Evolutionary conservation across 2,113 vertebrate species (phyloP), one percentile per base, ranked within the genome.

Genomic region (Dasyprocta punctata): DNA sequence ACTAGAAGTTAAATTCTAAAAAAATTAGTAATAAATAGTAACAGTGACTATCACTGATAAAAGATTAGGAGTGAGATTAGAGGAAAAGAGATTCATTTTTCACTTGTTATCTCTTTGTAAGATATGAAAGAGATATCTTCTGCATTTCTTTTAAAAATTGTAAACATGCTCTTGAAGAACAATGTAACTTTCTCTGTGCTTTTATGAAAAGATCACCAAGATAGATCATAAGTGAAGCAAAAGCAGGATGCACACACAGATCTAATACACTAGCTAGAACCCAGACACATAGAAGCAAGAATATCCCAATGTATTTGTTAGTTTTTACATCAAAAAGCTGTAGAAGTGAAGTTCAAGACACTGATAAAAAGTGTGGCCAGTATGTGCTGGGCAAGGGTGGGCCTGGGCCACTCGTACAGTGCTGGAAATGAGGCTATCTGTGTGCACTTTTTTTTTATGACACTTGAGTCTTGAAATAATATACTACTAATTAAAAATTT

Each of bases 131-230:
- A 69, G 28, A 13, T n/a, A 86, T 47, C 14, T 73, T 92, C 33
- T 33, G 1, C 41, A 92, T 3, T 89, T 41, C 52, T 89, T 83
- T 75, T 19, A 44, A 94, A 73, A 8, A 54, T 7, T 73, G 63
- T 85, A 61, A 86, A 65, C 3, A 2, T 41, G 67, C 24, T 90
- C 84, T 38, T 80, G 41, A 86, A 97, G 71, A 96, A 71, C 7
- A 17, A 75, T n/a, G 7, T 10, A 63, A 33, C 24, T 71, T 90
- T 89, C 60, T 56, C 26, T 4, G 65, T 56, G 44, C 65, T 71
- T n/a, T 54, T 47, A 65, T 26, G 86, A 47, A 86, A 92, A 86
- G 56, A 49, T 58, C 86, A 41, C 36, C 4, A 41, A 67, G 52
- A 78, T 2, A 75, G 69, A 90, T 22, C 41, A 8, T 3, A n/a